Evolutionary conservation across 2,797 vertebrate species (phyloP).

Genomic region (Chloroceryle amazona): DNA sequence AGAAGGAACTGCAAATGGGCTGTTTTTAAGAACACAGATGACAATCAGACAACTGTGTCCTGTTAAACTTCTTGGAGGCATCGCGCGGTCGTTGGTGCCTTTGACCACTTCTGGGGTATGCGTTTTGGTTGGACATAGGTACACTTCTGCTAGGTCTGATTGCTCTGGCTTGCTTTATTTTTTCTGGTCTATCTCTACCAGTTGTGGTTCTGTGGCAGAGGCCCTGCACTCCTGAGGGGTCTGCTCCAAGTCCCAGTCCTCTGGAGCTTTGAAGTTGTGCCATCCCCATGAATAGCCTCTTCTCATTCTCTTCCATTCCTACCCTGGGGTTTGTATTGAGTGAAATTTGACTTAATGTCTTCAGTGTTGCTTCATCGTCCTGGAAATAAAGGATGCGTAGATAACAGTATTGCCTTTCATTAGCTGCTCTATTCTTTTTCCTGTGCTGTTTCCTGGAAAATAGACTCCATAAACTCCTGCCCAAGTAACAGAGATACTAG

Average conservation of each 20-base stretch:
- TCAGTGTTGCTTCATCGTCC: neutral
- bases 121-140: neutral
- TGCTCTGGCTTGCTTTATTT: too few relatives aligned
- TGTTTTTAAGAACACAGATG: neutral
- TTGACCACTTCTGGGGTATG: rapidly evolving
- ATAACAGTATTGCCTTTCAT: neutral
- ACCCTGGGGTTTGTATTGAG: neutral
- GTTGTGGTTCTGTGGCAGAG: neutral
- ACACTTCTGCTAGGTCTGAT: neutral
- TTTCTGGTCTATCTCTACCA: too few relatives aligned
- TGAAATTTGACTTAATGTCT: neutral
- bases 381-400: neutral
- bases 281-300: neutral
- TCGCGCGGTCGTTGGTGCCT: neutral
- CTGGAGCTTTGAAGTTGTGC: neutral
- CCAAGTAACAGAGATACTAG: neutral
- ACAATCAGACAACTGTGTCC: neutral
- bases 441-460: neutral
- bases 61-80: neutral
- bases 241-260: neutral
- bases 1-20: neutral
- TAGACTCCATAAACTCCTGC: neutral
- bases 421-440: neutral
- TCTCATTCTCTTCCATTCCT: neutral
- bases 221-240: neutral